phyloP scores from a whole-genome alignment of 2,888 invertebrate species.

The Drosophila yooni region DNA sequence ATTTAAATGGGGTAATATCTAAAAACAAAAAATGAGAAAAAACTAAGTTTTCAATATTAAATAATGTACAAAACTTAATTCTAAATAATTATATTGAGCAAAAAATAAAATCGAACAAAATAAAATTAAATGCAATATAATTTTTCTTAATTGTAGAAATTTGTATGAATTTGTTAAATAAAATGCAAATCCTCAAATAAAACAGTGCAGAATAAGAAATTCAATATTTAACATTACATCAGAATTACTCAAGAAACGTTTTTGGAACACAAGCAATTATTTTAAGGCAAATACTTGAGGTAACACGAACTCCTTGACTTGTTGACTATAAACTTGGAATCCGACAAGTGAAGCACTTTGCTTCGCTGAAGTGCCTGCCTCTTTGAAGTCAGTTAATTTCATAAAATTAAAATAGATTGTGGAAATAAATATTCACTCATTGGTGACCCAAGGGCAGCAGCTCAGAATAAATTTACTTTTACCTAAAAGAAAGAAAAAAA shows the following conservation, averaged over 20 bases:
- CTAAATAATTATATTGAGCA: too few relatives aligned
- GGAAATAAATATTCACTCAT: slow-evolving; percentile 52
- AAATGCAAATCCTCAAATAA: too few relatives aligned
- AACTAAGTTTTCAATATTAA: accelerated
- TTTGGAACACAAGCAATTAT: background rate
- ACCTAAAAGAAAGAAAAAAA: slow-evolving; percentile 10
- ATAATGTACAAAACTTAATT: too few relatives aligned
- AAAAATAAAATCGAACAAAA: too few relatives aligned
- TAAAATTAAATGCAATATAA: too few relatives aligned
- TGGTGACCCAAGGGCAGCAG: slow-evolving; percentile 8
- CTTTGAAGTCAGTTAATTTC: slow-evolving; percentile 39
- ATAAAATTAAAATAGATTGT: slow-evolving; percentile 53
- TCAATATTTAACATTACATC: background rate
- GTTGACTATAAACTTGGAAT: slow-evolving; percentile 1
- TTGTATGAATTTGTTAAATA: too few relatives aligned
- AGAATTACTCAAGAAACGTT: background rate
- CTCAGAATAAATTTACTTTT: slow-evolving; percentile 19
- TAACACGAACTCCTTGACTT: slow-evolving; percentile 9
- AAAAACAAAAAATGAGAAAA: background rate
- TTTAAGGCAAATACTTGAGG: background rate
- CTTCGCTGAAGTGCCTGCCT: slow-evolving; percentile 2
- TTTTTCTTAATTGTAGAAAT: too few relatives aligned
- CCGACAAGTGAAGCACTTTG: background rate
- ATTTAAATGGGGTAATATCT: background rate
- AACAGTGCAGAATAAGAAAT: too few relatives aligned